These are phyloP conservation scores for Thunnus maccoyii DNA, from an alignment of 2,113 vertebrate genomes.

Conservation along the genomic window DNA sequence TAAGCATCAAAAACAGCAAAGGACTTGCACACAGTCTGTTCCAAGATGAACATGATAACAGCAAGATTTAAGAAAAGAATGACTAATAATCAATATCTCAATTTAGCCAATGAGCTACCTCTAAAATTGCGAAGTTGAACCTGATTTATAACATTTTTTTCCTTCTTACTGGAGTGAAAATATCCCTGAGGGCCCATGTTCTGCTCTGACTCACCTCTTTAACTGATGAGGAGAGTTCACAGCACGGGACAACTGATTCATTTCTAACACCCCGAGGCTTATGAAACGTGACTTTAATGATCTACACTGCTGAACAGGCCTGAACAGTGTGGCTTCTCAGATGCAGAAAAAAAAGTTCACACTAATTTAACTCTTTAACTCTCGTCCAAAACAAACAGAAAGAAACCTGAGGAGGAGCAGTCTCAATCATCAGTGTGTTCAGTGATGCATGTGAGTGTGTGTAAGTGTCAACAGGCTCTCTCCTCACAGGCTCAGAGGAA, in stretches of 20 bases:
- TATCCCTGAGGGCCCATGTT: constrained; percentile 18
- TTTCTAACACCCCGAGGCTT: constrained; percentile 34
- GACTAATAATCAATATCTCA: constrained; percentile 13
- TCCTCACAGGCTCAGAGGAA: constrained; percentile 55
- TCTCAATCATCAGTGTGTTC: constrained; percentile 59
- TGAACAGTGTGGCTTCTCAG: constrained; percentile 12
- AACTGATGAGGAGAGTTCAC: constrained; percentile 33
- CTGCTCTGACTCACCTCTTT: constrained; percentile 14
- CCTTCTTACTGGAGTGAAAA: constrained; percentile 1
- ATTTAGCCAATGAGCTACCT: neutral
- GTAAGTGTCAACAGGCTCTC: constrained; percentile 49
- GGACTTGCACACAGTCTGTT: neutral
- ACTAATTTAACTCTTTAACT: constrained; percentile 52
- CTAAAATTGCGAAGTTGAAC: neutral
- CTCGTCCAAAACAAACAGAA: constrained; percentile 57
- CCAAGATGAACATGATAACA: constrained; percentile 8
- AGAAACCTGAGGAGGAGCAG: constrained; percentile 57
- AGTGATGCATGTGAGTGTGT: constrained; percentile 58
- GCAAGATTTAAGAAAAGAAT: neutral
- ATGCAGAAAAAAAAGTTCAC: constrained; percentile 11
- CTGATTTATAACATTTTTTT: constrained; percentile 32
- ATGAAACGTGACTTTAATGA: constrained; percentile 16
- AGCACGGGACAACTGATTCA: constrained; percentile 13
- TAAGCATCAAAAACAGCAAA: constrained; percentile 4
- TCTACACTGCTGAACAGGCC: constrained; percentile 29